phyloP scores from a whole-genome alignment of 2,797 vertebrate genomes.

The Micropoecilia bifurca region DNA sequence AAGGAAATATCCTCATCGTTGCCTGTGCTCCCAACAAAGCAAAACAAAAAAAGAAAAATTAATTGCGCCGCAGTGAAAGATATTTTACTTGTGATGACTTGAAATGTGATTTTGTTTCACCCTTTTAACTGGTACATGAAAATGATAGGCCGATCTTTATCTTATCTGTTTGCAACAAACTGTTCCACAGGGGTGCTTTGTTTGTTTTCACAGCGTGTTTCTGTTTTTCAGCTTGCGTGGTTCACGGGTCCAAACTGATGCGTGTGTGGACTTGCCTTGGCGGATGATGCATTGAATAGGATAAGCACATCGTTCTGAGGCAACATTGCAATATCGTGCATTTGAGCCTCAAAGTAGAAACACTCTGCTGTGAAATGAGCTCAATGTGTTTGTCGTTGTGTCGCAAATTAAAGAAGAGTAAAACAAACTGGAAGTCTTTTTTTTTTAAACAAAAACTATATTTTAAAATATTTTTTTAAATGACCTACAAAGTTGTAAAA shows the following conservation, averaged over 20 bases:
- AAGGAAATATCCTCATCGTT: conserved; percentile 50
- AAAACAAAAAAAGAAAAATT: not conserved
- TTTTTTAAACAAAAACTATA: not conserved
- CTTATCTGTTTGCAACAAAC: conserved; percentile 38
- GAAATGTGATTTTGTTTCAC: conserved; percentile 9
- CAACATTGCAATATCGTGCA: not conserved
- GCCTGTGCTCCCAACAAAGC: conserved; percentile 26
- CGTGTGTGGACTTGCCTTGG: conserved; percentile 26
- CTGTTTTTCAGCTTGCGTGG: conserved; percentile 27
- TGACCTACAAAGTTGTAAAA: not conserved
- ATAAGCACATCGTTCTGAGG: conserved; percentile 6
- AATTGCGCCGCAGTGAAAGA: not conserved
- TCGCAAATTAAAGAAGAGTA: not conserved
- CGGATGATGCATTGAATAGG: conserved; percentile 16
- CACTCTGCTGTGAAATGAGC: conserved; percentile 7
- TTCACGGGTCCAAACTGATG: conserved; percentile 7
- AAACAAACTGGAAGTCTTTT: not conserved
- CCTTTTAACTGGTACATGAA: conserved; percentile 6
- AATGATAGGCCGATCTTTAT: conserved; percentile 25
- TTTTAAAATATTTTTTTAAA: not conserved
- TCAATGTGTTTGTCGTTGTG: not conserved
- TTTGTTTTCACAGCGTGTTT: conserved; percentile 4
- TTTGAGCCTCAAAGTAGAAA: conserved; percentile 22
- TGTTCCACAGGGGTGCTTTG: conserved; percentile 1
- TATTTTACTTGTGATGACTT: conserved; percentile 1